Conservation (phyloP, 2,113 vertebrate species). For the Pontoporia blainvillei region DNA sequence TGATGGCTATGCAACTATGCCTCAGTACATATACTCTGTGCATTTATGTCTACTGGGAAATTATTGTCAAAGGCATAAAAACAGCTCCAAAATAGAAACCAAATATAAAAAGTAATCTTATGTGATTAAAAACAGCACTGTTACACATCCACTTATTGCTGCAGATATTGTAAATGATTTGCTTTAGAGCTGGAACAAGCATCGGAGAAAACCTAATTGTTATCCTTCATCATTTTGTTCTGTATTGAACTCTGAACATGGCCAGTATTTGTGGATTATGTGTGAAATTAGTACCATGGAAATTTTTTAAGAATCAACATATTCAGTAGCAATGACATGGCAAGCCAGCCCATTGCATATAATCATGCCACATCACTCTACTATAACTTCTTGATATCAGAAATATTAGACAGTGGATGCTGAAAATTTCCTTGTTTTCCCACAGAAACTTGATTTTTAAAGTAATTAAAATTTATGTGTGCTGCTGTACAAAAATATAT, state of each 20-base stretch:
- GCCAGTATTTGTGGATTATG: not conserved
- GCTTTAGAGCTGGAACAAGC: not conserved
- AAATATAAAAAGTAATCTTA: not conserved
- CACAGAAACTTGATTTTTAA: not conserved
- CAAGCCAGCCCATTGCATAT: not conserved
- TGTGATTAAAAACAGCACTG: not conserved
- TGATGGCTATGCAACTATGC: rapidly evolving
- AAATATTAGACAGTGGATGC: not conserved
- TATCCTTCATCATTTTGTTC: not conserved
- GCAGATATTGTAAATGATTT: not conserved
- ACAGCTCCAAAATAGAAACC: not conserved
- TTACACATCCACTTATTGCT: not conserved
- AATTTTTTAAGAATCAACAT: not conserved
- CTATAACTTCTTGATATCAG: not conserved
- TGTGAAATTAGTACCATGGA: not conserved
- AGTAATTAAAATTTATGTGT: not conserved
- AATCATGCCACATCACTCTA: not conserved
- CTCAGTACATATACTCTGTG: rapidly evolving
- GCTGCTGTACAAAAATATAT: not conserved
- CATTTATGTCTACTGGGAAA: not conserved
- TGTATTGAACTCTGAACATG: not conserved
- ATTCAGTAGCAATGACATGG: not conserved
- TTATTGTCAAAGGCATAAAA: not conserved
- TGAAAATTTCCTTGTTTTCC: not conserved
- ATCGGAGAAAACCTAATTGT: not conserved